Base-by-base conservation (phyloP, 2,113 vertebrate species). In the Eurystomus gularis region DNA sequence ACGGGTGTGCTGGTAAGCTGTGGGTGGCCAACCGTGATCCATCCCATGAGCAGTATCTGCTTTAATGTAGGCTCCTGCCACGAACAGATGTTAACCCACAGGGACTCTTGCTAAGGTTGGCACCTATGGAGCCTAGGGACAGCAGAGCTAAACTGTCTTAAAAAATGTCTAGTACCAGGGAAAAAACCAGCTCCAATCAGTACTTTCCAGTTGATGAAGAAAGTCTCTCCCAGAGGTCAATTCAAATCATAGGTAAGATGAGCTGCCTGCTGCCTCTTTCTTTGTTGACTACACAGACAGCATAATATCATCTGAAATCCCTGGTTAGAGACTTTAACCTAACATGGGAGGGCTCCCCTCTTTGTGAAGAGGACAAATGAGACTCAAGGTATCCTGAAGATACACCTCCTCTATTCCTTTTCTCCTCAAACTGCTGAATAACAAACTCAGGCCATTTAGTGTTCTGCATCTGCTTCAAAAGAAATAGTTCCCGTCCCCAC, bases 21-120 rank as follows among this genome's bases (percentile, higher is more conserved):
- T 2, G 19, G 23, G 21, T 54, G 31, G 3, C 46, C 25, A 24
- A 75, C 48, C 0, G 0, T 18, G 17, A 81, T 24, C 72, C 64
- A 49, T 7, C 40, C 80, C 40, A 51, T 55, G 5, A 61, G 35
- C 1, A 26, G 7, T 7, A 51, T 17, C 69, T 44, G 72, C 3
- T 6, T n/a, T 42, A 48, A 29, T 35, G 35, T 0, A 33, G 24
- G 11, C 31, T 86, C 40, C 49, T 3, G 0, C 7, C 81, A 78
- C 6, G 23, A 23, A 73, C 18, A 35, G 13, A 62, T 15, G 16
- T 20, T 90, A 83, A n/a, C 48, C 25, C 57, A 54, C 0, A 42
- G 55, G 39, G 42, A 51, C 25, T 49, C 20, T 18, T 13, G 51
- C 33, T 19, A 40, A 86, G 37, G 19, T 26, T 57, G 40, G 11